A percentile compares a stretch with the other conserved stretches of the same genome.
Evolutionary conservation across 2,797 vertebrate species (phyloP).

Genomic region (Enteromius paludinosus): DNA sequence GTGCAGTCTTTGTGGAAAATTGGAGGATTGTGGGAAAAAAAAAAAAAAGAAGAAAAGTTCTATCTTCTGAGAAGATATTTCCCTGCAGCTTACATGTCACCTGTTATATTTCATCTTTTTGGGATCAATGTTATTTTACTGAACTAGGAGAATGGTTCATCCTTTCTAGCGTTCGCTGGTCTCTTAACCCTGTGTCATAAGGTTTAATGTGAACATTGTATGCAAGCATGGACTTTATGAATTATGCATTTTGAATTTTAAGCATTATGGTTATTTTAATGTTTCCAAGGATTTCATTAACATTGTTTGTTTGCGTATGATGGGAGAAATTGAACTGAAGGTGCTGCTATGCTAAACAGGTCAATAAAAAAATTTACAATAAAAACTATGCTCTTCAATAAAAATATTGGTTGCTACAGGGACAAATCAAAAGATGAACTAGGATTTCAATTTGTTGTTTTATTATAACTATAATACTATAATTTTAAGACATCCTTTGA

Average conservation of each 20-base stretch:
- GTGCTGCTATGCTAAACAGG: slow-evolving; percentile 84
- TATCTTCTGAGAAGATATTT: slow-evolving; percentile 61
- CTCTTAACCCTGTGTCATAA: slow-evolving; percentile 52
- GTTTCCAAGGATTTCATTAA: slow-evolving; percentile 47
- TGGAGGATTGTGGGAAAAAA: slow-evolving; percentile 40
- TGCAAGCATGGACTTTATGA: slow-evolving; percentile 48
- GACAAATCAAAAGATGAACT: background rate
- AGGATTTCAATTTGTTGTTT: background rate
- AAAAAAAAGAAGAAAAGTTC: slow-evolving; percentile 50
- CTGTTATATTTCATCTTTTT: slow-evolving; percentile 67
- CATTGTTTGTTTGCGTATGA: slow-evolving; percentile 64
- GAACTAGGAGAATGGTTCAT: slow-evolving; percentile 47
- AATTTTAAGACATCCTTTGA: background rate
- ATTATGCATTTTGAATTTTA: slow-evolving; percentile 48
- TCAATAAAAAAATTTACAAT: slow-evolving; percentile 51
- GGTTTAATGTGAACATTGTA: slow-evolving; percentile 50
- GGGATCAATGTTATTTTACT: slow-evolving; percentile 70
- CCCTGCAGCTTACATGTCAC: slow-evolving; percentile 61
- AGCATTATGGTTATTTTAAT: slow-evolving; percentile 40
- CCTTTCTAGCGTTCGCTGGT: slow-evolving; percentile 51
- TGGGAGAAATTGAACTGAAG: slow-evolving; percentile 72
- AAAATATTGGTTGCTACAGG: background rate
- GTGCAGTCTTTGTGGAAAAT: slow-evolving; percentile 47
- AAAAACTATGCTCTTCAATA: background rate
- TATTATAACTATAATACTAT: background rate